Percentiles rank a stretch among this genome's conserved stretches.
These are phyloP conservation scores for Cryptosula pallasiana DNA, from an alignment of 2,888 invertebrate species.

Conservation along the genomic window DNA sequence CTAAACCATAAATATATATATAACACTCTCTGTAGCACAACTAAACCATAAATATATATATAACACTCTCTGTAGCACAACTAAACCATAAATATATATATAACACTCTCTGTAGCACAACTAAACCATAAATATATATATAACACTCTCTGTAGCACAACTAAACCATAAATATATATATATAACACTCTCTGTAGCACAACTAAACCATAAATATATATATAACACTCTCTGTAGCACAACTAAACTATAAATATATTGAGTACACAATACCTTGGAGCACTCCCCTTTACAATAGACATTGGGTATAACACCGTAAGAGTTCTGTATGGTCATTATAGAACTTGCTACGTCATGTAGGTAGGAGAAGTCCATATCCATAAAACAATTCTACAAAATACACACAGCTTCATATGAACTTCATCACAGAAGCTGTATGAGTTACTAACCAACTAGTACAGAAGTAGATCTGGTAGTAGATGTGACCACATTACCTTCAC, in stretches of 20 bases:
- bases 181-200: too few relatives aligned
- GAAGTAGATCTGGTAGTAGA: too few relatives aligned
- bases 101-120: background rate
- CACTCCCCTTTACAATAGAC: constrained; percentile 84
- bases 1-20: constrained; percentile 5
- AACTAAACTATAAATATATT: too few relatives aligned
- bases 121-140: background rate
- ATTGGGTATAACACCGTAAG: constrained; percentile 82
- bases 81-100: background rate
- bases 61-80: background rate
- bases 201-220: too few relatives aligned
- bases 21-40: background rate
- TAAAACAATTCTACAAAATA: constrained; percentile 69
- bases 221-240: constrained; percentile 70
- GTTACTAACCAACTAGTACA: too few relatives aligned
- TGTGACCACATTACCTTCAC: too few relatives aligned
- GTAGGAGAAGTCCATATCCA: constrained; percentile 84
- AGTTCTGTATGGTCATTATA: constrained; percentile 73
- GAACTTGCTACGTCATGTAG: constrained; percentile 83
- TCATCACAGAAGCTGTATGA: too few relatives aligned
- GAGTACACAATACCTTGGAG: too few relatives aligned
- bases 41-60: background rate
- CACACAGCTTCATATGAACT: too few relatives aligned
- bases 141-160: too few relatives aligned
- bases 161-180: background rate